A percentile compares a stretch with the other conserved stretches of the same genome.
Conservation (phyloP, 2,113 vertebrate species). For the Baryphthengus martii region DNA sequence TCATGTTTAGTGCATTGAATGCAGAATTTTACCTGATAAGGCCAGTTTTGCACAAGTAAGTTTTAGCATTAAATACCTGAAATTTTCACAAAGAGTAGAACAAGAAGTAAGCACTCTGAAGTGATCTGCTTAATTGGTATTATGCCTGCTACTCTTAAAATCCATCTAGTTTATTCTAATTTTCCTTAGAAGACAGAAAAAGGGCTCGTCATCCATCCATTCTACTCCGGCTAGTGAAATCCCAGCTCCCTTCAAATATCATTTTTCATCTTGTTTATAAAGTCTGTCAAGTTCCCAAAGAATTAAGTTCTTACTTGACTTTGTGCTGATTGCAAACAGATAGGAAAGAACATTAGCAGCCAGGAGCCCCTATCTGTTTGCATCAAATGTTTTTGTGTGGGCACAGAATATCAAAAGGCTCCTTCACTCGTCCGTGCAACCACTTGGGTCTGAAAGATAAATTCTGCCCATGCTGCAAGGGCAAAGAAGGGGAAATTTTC, state of each 20-base stretch:
- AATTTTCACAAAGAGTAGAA: background rate
- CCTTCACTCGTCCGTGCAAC: background rate
- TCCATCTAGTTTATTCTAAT: background rate
- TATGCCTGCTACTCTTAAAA: background rate
- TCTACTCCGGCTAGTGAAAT: background rate
- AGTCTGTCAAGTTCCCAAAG: background rate
- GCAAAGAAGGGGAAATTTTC: background rate
- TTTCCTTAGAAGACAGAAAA: background rate
- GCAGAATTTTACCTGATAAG: background rate
- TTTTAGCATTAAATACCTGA: background rate
- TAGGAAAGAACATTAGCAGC: background rate
- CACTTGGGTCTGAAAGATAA: background rate
- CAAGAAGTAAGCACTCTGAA: background rate
- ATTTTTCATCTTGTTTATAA: conserved; percentile 31
- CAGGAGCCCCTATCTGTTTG: background rate
- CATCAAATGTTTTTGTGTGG: background rate
- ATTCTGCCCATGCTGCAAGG: background rate
- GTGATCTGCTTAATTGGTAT: background rate
- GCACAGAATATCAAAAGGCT: background rate
- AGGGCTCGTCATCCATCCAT: background rate
- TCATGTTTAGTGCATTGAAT: background rate
- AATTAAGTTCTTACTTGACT: background rate
- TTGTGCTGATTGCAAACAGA: conserved; percentile 11
- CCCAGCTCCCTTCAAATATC: background rate
- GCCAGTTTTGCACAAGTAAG: background rate